Conservation (phyloP, 2,888 invertebrate species). For the Macrosiphum euphorbiae region DNA sequence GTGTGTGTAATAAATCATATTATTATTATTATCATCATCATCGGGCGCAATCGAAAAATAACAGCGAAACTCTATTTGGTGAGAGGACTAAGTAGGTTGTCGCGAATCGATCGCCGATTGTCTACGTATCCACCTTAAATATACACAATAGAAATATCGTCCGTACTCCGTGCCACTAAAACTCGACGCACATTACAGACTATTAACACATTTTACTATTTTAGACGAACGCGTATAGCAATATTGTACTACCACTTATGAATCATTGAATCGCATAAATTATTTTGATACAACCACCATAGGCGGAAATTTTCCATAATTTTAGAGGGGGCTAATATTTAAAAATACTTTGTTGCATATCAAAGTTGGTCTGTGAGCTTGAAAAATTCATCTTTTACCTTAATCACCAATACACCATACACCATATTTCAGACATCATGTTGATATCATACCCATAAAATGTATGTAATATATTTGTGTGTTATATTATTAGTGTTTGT, state of each 20-base stretch:
- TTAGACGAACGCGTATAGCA: neutral
- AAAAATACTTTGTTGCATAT: no score
- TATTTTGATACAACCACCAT: neutral
- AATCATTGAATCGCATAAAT: neutral
- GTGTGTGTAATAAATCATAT: neutral
- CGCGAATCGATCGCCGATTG: neutral
- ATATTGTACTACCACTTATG: neutral
- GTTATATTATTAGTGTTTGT: no score
- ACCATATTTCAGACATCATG: no score
- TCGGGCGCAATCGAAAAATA: neutral
- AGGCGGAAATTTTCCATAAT: no score
- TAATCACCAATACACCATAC: no score
- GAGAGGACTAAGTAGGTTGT: slow-evolving; percentile 9
- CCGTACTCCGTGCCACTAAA: neutral
- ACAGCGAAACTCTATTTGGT: neutral
- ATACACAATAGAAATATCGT: neutral
- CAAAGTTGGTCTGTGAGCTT: no score
- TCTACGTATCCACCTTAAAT: neutral
- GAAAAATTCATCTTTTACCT: no score
- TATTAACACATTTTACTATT: neutral
- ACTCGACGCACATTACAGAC: neutral
- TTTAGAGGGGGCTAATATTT: no score
- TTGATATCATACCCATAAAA: no score
- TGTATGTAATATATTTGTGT: no score
- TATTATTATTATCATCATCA: neutral